Evolutionary conservation across 2,113 vertebrate species (phyloP), one percentile per base, ranked within the genome.

Genomic region (Heterochromis multidens): DNA sequence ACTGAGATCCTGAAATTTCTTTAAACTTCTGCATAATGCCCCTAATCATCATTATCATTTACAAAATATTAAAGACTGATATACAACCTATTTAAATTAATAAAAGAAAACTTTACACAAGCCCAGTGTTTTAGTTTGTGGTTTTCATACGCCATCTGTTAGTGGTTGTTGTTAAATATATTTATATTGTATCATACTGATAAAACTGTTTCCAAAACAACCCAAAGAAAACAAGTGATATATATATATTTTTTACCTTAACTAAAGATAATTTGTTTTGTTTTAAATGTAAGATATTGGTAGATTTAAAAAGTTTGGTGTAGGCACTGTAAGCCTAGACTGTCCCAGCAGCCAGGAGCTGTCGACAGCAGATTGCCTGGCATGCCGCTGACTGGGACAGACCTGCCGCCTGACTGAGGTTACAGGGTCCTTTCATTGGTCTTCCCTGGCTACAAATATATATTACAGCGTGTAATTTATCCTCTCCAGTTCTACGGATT

Each of bases 391-490:
- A 10, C 87, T 87, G 85, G 86, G 86, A 89, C 87, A 89, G 79
- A 80, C 67, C 89, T 86, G 78, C 54, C 40, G 76, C 80, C 87
- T 83, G 83, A 31, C 83, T 23, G 84, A 85, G 87, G 85, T 91
- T 86, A 91, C 85, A 74, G 16, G 60, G 79, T 87, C 77, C 58
- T 85, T 90, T 89, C 61, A 81, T 88, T 84, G 14, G 2, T 91
- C 86, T 90, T 88, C 63, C 46, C 87, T 46, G 56, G 10, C 78
- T 77, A 81, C 86, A 93, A 82, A 93, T 86, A 89, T 91, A 92
- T 88, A 91, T 92, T 87, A 86, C 82, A 89, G 59, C 61, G 17
- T 91, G 85, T 93, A 91, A 95, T 94, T 93, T 86, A 93, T 89
- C 91, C 89, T 70, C 57, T 56, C 60, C 85, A 82, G 86, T 92